Percentiles rank a stretch among this genome's conserved stretches.
Evolutionary conservation across 2,888 invertebrate species (phyloP).

Genomic region (Galerucella nymphaeae): DNA sequence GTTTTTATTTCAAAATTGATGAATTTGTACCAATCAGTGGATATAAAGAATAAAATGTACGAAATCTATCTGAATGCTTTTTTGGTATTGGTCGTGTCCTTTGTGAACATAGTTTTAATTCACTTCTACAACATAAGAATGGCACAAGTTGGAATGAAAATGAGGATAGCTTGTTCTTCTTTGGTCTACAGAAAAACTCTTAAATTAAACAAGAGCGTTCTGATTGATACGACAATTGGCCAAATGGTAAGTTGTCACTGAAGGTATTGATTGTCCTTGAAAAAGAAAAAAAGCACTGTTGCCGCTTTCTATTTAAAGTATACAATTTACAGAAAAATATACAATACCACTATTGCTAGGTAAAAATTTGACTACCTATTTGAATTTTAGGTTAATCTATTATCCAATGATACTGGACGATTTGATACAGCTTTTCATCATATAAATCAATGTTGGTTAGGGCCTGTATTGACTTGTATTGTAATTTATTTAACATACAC

Average conservation of each 20-base stretch:
- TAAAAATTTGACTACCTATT: no score
- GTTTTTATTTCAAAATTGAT: slow-evolving; percentile 64
- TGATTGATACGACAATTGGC: slow-evolving; percentile 84
- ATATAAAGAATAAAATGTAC: slow-evolving; percentile 16
- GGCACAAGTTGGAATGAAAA: slow-evolving; percentile 85
- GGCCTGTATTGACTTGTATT: slow-evolving; percentile 69
- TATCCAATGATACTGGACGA: slow-evolving; percentile 88
- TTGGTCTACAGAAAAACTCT: slow-evolving; percentile 65
- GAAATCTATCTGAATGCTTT: slow-evolving; percentile 74
- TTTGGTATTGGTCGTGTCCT: slow-evolving; percentile 77
- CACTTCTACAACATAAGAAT: slow-evolving; percentile 89
- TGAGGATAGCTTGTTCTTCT: slow-evolving; percentile 65
- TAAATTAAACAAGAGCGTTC: slow-evolving; percentile 79
- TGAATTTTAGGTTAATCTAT: slow-evolving; percentile 51
- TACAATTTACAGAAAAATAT: no score
- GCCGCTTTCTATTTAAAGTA: no score
- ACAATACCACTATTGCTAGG: no score
- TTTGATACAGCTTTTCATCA: slow-evolving; percentile 71
- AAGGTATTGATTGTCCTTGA: no score
- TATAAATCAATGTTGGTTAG: slow-evolving; percentile 42
- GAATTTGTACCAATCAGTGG: slow-evolving; percentile 68
- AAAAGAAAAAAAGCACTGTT: no score
- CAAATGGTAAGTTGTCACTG: slow-evolving; percentile 52
- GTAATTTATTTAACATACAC: slow-evolving; percentile 67
- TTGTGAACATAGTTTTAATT: slow-evolving; percentile 72